Conservation (phyloP, 2,888 invertebrate species). For the Argyresthia goedartella region DNA sequence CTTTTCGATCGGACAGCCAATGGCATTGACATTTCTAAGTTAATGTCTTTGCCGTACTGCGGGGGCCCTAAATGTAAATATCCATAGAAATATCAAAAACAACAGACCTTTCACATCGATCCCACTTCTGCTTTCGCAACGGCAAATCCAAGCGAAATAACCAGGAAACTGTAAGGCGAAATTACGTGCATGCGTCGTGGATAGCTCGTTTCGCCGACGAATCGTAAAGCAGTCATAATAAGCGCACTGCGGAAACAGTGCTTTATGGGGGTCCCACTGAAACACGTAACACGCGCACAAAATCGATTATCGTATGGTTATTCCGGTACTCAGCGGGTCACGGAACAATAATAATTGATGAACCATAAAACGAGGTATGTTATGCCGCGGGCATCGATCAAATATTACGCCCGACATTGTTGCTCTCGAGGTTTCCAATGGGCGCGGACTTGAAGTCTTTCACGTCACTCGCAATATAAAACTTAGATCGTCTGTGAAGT, state of each 20-base stretch:
- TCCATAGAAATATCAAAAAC: no score
- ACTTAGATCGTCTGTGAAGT: no score
- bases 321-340: conserved; percentile 43
- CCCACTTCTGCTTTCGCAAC: no score
- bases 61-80: no score
- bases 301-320: conserved; percentile 56
- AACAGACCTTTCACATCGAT: no score
- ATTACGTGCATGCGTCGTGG: conserved; percentile 31
- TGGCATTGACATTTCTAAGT: no score
- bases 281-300: conserved; percentile 49
- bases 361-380: conserved; percentile 38
- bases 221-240: conserved; percentile 58
- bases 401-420: conserved; percentile 22
- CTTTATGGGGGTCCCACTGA: conserved; percentile 46
- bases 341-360: conserved; percentile 46
- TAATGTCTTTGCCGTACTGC: no score
- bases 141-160: no score
- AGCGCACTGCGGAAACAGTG: conserved; percentile 57
- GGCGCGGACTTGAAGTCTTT: not conserved
- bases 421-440: not conserved
- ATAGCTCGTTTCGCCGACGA: conserved; percentile 32
- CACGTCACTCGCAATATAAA: not conserved
- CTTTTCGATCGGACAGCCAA: no score
- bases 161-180: no score
- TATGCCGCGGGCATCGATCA: conserved; percentile 31